Conservation (phyloP, 23 tunicate species). For the Halocynthia aurantium region DNA sequence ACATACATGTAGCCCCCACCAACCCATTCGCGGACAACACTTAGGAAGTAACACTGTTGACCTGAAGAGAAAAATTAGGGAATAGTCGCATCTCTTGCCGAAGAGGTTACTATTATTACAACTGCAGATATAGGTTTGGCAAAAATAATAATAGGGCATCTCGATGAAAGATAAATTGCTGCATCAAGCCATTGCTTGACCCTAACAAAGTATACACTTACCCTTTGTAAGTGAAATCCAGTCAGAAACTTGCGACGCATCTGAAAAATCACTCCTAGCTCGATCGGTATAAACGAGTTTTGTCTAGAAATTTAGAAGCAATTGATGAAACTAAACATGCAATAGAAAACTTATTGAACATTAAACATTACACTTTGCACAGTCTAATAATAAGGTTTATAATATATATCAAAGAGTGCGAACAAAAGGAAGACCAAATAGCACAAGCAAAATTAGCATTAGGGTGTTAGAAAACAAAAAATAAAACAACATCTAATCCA, state of each 20-base stretch:
- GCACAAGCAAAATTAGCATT: no score
- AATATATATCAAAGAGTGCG: no score
- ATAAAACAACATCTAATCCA: no score
- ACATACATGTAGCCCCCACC: slow-evolving; percentile 21
- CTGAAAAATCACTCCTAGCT: background rate
- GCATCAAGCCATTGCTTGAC: no score
- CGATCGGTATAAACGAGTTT: slow-evolving; percentile 12
- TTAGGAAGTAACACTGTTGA: slow-evolving; percentile 27
- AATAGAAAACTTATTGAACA: background rate
- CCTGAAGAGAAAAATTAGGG: slow-evolving; percentile 9
- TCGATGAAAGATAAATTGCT: no score
- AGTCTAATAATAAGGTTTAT: background rate
- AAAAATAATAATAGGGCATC: no score
- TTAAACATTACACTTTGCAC: background rate
- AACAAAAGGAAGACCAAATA: no score
- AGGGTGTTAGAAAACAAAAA: no score
- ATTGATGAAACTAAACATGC: background rate
- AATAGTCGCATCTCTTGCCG: no score
- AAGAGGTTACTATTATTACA: no score
- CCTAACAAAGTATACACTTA: background rate
- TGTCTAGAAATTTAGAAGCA: background rate
- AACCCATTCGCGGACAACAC: slow-evolving; percentile 11
- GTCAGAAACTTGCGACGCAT: background rate
- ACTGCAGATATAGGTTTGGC: no score
- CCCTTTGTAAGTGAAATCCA: slow-evolving; percentile 12